Percentiles rank a stretch among this genome's conserved stretches.
Evolutionary conservation across 2,113 vertebrate species (phyloP).

Genomic region (Nycticebus coucang): DNA sequence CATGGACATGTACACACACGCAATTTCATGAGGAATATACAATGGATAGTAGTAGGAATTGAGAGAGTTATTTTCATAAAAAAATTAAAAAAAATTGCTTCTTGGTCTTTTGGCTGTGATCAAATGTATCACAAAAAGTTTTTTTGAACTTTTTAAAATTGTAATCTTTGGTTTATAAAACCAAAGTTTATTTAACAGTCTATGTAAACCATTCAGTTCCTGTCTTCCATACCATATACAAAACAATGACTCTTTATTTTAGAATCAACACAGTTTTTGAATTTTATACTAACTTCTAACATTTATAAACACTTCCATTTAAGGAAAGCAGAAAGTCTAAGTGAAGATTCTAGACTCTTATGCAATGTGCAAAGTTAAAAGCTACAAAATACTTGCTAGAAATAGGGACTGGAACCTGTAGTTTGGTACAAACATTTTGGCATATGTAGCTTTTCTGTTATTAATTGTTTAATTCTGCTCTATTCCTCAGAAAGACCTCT

Average conservation of each 20-base stretch:
- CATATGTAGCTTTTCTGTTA: background rate
- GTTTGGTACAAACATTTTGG: background rate
- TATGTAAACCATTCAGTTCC: constrained; percentile 61
- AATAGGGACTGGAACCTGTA: background rate
- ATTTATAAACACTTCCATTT: constrained; percentile 49
- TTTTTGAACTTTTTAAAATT: constrained; percentile 67
- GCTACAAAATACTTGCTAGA: background rate
- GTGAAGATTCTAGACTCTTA: background rate
- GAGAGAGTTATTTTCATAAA: constrained; percentile 52
- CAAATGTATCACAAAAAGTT: background rate
- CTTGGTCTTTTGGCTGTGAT: too few species aligned
- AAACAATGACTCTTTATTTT: constrained; percentile 74
- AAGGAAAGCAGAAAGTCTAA: background rate
- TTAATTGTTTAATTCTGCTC: too few species aligned
- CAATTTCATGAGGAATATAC: background rate
- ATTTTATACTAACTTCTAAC: constrained; percentile 36
- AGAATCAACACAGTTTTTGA: background rate
- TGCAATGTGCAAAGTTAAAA: background rate
- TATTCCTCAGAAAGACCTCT: background rate
- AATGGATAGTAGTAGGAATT: background rate
- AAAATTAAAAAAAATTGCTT: too few species aligned
- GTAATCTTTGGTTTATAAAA: constrained; percentile 67
- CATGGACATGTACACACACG: background rate
- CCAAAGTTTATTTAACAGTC: constrained; percentile 63
- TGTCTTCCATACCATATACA: constrained; percentile 64